Conservation (phyloP, 1,140 invertebrate genomes). For the Subanguina moxae region DNA sequence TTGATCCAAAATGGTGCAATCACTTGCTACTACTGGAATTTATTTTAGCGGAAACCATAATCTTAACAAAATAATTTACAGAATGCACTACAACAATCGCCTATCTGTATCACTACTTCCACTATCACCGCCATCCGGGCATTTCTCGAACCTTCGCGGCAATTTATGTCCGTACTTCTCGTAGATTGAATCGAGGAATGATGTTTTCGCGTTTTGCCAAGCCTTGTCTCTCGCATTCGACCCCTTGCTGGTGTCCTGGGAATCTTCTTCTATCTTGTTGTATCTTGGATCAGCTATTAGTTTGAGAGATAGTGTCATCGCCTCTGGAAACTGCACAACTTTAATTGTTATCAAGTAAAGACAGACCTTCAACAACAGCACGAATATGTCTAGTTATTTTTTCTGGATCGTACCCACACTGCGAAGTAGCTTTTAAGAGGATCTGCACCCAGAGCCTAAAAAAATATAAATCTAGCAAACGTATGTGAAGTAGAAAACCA, state of each 20-base stretch:
- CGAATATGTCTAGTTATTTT: conserved; percentile 40
- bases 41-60: too few species aligned
- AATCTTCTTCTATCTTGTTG: conserved; percentile 53
- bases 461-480: background rate
- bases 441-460: conserved; percentile 42
- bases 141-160: conserved; percentile 9
- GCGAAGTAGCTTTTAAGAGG: conserved; percentile 43
- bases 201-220: conserved; percentile 30
- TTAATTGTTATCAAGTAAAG: conserved; percentile 2
- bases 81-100: background rate
- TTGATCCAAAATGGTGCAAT: too few species aligned
- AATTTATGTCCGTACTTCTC: conserved; percentile 17
- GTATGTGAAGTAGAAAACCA: background rate
- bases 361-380: conserved; percentile 53
- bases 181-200: conserved; percentile 12
- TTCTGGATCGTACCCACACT: conserved; percentile 47
- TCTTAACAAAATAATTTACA: too few species aligned
- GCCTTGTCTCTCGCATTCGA: conserved; percentile 45
- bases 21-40: too few species aligned
- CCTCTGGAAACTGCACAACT: conserved; percentile 39
- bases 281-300: conserved; percentile 52
- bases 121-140: background rate
- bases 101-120: background rate
- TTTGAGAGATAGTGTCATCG: conserved; percentile 54
- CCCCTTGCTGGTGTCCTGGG: conserved; percentile 32